Base-by-base conservation (phyloP, 1,140 invertebrate species). In the Leucophenga varia region DNA sequence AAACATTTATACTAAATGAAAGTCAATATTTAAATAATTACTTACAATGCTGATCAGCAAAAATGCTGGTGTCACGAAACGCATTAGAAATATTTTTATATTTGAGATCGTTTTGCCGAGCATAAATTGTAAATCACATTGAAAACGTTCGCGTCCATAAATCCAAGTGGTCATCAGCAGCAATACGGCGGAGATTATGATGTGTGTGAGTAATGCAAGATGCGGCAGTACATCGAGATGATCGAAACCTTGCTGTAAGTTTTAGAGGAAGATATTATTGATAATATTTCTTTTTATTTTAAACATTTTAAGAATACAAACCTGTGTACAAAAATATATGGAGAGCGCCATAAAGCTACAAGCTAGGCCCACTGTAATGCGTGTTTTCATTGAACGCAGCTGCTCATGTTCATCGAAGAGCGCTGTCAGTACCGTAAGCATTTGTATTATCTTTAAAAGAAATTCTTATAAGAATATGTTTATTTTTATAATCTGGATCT, bases 81-180 rank as follows among this genome's bases (percentile, higher is more conserved):
- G 59, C 52, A 74, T 59, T 6, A 59, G 39, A 39, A 58, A 64
- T 16, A 74, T 70, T 47, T 67, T 74, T 13, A 67, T 47, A 47
- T 47, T 74, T 57, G 71, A 81, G 8, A 92, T 80, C 55, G 84
- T 83, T 60, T 82, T 79, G 10, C 87, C 85, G 4, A 89, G 81
- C 90, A 93, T 93, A 58, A 88, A 86, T 67, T 90, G 79, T 1
- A 93, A 76, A 61, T 93, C 89, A 37, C 79, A 75, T 34, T 82
- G 81, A 43, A 92, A 86, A 47, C 85, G 81, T 12, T 83, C 78
- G 19, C 80, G 79, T 69, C 88, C 88, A 71, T 91, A 92, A 7
- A 85, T 85, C 84, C 88, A 91, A 5, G 83, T 80, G 20, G 89
- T 79, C 14, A 85, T 84, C 20, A 88, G 57, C 1, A 87, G 77